Base-by-base conservation (phyloP, 92 coral and sea anemone species). In the Virgularia gustaviana region DNA sequence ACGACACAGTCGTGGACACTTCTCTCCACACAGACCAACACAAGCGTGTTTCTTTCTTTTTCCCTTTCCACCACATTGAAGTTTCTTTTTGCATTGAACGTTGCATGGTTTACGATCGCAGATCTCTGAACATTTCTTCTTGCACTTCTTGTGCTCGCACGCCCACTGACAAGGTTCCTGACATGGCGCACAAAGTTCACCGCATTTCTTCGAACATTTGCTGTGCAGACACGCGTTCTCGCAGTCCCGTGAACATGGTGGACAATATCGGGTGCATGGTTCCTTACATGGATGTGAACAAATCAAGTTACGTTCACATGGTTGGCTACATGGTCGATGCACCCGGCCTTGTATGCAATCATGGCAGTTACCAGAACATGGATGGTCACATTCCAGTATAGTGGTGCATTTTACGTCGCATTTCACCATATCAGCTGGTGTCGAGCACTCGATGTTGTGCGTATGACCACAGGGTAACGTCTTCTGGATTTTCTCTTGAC, bases 211-310 rank as follows among this genome's bases (percentile, higher is more conserved):
- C 10, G 85, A 84, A 71, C 97, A 90, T 55, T 52, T 70, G 80
- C 95, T 90, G 72, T 90, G 97, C 35, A 60, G 18, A 33, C 97
- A 90, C 18, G 86, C 79, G 76, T 85, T 90, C 45, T 85, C 85
- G 23, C 97, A 90, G 28, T 70, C 74, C 58, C 80, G 77, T 3
- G 73, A 34, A 36, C 97, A 90, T 0, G 90, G 95, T 0, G 95
- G 97, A 65, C 97, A 90, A 64, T 88, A 84, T 77, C 71, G 85
- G 4, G 95, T 88, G 84, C 97, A 90, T 24, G 97, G 89, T 60
- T 85, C 88, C 15, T 60, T 37, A 36, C 97, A 90, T 53, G 67
- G 85, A 73, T 90, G 97, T 3, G 77, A 82, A 38, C 97, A 90
- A 3, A 90, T 88, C 25, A 90, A 78, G 9, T 31, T 63, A 58